Evolutionary conservation across 2,888 invertebrate genomes (phyloP).

Genomic region (Ophonus ardosiacus): DNA sequence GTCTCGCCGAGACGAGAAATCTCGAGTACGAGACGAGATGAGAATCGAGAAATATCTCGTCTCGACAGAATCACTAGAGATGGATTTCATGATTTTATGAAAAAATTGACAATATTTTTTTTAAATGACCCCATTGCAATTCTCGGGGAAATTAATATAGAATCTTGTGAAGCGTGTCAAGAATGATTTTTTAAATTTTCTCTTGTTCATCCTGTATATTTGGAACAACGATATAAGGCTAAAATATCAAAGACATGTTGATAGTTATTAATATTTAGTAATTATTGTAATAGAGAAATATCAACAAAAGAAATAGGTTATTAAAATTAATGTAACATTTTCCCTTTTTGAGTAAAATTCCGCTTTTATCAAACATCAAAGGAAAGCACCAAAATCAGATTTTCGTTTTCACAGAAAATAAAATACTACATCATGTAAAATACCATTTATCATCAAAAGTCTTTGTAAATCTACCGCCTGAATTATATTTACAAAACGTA

Average conservation of each 20-base stretch:
- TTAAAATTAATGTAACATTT: not conserved
- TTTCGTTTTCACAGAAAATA: constrained; percentile 16
- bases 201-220: no score
- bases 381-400: constrained; percentile 10
- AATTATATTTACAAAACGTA: constrained; percentile 24
- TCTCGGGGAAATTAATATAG: no score
- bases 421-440: constrained; percentile 26
- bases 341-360: not conserved
- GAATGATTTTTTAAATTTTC: no score
- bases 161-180: no score
- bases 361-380: constrained; percentile 2
- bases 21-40: no score
- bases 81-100: no score
- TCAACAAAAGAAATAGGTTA: not conserved
- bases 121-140: no score
- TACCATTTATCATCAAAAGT: constrained; percentile 39
- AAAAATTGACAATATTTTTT: no score
- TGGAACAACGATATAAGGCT: not conserved
- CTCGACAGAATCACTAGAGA: no score
- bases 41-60: no score
- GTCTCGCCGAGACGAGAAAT: no score
- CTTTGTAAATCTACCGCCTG: constrained; percentile 8
- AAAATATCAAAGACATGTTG: not conserved
- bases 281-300: not conserved
- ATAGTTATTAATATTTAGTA: not conserved